Percentiles rank a stretch among this genome's conserved stretches.
These are phyloP conservation scores for Macroteleia sp. DNA, from an alignment of 2,888 invertebrate species.

Conservation along the genomic window DNA sequence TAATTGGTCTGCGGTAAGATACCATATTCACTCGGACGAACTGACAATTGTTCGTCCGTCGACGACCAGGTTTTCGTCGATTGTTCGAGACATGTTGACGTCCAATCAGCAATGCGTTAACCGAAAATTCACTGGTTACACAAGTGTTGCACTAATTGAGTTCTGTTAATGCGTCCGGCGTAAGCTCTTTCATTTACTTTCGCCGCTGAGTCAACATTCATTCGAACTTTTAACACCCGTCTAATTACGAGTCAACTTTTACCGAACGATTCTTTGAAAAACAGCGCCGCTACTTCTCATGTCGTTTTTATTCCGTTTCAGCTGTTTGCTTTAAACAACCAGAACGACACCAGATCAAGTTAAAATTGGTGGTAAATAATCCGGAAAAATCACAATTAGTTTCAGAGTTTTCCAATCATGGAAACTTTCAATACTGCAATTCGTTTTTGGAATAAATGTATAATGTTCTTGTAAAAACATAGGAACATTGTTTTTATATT, in stretches of 20 bases:
- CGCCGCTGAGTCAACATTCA: conserved; percentile 55
- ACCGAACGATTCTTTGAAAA: conserved; percentile 28
- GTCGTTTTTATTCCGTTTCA: conserved; percentile 11
- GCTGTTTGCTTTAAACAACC: conserved; percentile 9
- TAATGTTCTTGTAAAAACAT: no score
- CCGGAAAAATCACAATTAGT: no score
- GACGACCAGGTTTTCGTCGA: conserved; percentile 35
- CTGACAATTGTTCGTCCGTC: conserved; percentile 34
- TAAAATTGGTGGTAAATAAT: no score
- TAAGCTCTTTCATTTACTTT: conserved; percentile 60
- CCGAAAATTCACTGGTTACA: conserved; percentile 60
- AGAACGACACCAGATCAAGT: no score
- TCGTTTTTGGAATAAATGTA: no score
- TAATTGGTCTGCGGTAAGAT: conserved; percentile 60
- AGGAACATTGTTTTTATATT: no score
- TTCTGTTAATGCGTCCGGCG: conserved; percentile 54
- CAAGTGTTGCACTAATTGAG: conserved; percentile 59
- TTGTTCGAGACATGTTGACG: conserved; percentile 58
- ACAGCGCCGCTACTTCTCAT: conserved; percentile 4
- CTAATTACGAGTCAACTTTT: conserved; percentile 59
- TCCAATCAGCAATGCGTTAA: conserved; percentile 61
- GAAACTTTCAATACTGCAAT: no score
- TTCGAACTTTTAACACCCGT: conserved; percentile 59
- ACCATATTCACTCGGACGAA: conserved; percentile 37
- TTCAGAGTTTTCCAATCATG: no score